Percentiles rank a stretch among this genome's conserved stretches.
Conservation (phyloP, 2,113 vertebrate genomes). For the Spea bombifrons region DNA sequence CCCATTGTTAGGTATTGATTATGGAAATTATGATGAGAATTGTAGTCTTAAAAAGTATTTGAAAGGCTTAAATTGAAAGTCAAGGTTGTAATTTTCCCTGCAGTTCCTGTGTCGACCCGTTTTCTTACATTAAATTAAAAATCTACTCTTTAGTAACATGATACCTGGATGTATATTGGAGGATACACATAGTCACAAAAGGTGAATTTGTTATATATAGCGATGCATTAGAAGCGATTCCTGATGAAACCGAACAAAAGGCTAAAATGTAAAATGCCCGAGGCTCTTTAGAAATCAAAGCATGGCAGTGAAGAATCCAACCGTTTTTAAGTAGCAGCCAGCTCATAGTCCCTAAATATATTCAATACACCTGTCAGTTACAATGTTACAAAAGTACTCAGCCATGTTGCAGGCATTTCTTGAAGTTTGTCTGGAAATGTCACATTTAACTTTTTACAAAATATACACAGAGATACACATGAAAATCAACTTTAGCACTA, state of each 20-base stretch:
- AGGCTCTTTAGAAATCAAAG: slow-evolving; percentile 25
- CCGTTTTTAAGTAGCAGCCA: not conserved
- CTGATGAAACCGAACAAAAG: slow-evolving; percentile 34
- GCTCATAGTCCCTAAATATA: not conserved
- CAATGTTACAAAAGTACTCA: not conserved
- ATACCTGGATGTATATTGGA: not conserved
- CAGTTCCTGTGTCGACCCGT: too few species aligned
- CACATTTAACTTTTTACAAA: too few species aligned
- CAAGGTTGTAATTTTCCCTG: too few species aligned
- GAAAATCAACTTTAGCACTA: too few species aligned
- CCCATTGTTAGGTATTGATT: too few species aligned
- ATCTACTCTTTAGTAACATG: slow-evolving; percentile 12
- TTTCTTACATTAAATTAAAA: not conserved
- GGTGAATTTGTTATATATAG: slow-evolving; percentile 13
- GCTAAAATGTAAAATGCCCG: slow-evolving; percentile 16
- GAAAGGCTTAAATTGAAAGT: too few species aligned
- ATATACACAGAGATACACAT: too few species aligned
- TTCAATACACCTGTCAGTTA: not conserved
- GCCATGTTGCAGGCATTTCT: not conserved
- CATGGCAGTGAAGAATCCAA: not conserved
- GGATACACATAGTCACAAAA: slow-evolving; percentile 14
- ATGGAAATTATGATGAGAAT: too few species aligned
- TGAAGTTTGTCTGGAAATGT: too few species aligned
- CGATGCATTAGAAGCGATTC: not conserved
- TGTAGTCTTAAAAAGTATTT: too few species aligned